These are phyloP conservation scores for Malachius bipustulatus DNA, from an alignment of 2,888 invertebrate genomes.

Conservation along the genomic window DNA sequence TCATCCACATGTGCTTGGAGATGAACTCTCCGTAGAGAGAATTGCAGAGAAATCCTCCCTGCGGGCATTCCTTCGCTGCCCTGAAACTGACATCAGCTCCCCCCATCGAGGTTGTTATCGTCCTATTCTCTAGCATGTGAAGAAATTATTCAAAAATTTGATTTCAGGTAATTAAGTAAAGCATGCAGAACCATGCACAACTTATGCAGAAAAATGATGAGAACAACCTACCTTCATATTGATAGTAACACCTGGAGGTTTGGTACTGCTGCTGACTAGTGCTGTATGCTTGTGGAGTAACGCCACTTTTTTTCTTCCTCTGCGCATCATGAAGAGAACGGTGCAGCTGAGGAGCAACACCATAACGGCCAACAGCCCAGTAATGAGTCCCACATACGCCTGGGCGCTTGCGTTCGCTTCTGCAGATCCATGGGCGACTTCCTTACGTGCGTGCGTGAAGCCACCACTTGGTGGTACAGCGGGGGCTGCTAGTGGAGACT, in stretches of 20 bases:
- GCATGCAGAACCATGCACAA: no score
- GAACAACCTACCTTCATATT: no score
- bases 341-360: slow-evolving; percentile 53
- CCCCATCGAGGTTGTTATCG: no score
- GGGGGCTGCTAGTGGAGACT: slow-evolving; percentile 29
- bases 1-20: no score
- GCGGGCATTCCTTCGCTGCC: no score
- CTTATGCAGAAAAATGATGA: background rate
- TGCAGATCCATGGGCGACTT: slow-evolving; percentile 46
- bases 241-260: slow-evolving; percentile 28
- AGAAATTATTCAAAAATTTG: no score
- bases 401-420: slow-evolving; percentile 47
- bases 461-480: slow-evolving; percentile 34
- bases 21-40: no score
- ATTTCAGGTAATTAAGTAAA: no score
- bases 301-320: slow-evolving; percentile 51
- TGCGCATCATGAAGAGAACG: slow-evolving; percentile 50
- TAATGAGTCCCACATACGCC: slow-evolving; percentile 51
- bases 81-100: no score
- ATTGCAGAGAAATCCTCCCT: no score
- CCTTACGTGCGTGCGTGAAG: slow-evolving; percentile 40
- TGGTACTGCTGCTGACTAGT: slow-evolving; percentile 43
- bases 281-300: slow-evolving; percentile 51
- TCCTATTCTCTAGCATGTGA: no score
- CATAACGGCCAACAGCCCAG: slow-evolving; percentile 53